Conservation (phyloP, 1,140 invertebrate species). For the Anastatus disparis region DNA sequence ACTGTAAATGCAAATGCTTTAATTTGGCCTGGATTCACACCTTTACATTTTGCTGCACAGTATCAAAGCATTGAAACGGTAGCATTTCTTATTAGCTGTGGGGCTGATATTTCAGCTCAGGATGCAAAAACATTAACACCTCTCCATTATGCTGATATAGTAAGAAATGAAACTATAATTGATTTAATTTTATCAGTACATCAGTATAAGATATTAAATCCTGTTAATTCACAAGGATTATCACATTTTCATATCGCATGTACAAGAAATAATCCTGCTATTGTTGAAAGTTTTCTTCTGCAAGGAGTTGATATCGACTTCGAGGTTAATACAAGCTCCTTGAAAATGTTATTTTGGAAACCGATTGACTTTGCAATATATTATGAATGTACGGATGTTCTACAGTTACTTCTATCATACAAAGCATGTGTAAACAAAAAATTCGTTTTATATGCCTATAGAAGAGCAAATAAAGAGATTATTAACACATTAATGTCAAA, state of each 20-base stretch:
- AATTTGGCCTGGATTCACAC: background rate
- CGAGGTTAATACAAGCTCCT: background rate
- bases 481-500: background rate
- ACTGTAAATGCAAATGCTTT: background rate
- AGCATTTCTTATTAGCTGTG: background rate
- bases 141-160: no score
- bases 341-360: background rate
- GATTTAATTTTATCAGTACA: no score
- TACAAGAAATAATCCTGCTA: no score
- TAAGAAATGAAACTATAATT: no score
- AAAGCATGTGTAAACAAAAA: background rate
- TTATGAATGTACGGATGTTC: background rate
- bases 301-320: background rate
- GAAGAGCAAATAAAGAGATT: background rate
- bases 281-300: constrained; percentile 10
- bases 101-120: background rate
- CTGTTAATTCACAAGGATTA: constrained; percentile 3
- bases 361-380: constrained; percentile 14
- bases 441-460: background rate
- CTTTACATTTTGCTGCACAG: constrained; percentile 13
- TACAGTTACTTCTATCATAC: background rate
- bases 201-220: background rate
- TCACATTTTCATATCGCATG: no score
- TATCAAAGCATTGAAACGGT: background rate
- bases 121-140: background rate